Base-by-base conservation (phyloP, 2,113 vertebrate genomes). In the Todiramphus chloris region DNA sequence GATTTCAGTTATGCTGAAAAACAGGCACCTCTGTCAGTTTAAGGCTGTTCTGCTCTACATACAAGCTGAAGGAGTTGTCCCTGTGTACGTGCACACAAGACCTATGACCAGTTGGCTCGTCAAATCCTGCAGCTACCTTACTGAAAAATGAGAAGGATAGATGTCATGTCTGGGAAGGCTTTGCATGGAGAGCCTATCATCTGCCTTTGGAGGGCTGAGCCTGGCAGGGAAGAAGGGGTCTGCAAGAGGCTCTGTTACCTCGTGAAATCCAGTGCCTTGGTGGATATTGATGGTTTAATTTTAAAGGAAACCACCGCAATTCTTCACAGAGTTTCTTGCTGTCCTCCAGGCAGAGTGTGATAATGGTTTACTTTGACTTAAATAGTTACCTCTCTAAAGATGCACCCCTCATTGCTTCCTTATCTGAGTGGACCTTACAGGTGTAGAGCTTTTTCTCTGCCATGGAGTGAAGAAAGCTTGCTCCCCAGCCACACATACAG, bases 381-480 rank as follows among this genome's bases (percentile, higher is more conserved):
- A 68, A 39, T 27, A 46, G 72, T 37, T 90, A 86, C 24, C 37
- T 88, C 18, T 37, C 50, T 46, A 27, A 7, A 35, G 44, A 64
- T 16, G 12, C 3, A 3, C 44, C 13, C 30, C 18, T 21, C 35
- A 17, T 58, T 30, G 48, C 25, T 83, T 50, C 19, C 21, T 73
- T 66, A 41, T 44, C 50, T 70, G 41, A 62, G 44, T 30, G 53
- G 41, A 55, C 66, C 17, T 59, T 60, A 1, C 51, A 83, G 58
- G 16, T 62, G 25, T 9, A 60, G 79, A 67, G 53, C 58, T 85
- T 82, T 66, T 43, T 30, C 59, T 56, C 39, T 64, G 62, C 48
- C 35, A 2, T 12, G 35, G 44, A 64, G 50, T 1, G 4, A 3
- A n/a, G 39, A 56, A 58, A 82, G 24, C 6, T 16, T 1, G 0